Evolutionary conservation across 2,797 vertebrate species (phyloP).

Genomic region (Taeniopygia guttata): DNA sequence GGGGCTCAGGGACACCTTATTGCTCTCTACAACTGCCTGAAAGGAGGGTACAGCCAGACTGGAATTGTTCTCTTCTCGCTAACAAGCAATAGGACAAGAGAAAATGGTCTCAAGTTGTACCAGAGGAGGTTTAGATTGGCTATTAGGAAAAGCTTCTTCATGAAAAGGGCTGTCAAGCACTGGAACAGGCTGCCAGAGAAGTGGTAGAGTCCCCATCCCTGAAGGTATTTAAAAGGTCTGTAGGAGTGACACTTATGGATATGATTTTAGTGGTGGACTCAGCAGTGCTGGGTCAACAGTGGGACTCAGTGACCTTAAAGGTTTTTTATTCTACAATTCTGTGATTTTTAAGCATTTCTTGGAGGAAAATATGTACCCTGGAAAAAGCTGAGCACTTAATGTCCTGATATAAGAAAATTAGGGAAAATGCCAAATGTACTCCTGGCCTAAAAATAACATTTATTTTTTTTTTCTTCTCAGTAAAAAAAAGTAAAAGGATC

Average conservation of each 20-base stretch:
- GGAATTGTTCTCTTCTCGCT: background rate
- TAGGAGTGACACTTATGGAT: background rate
- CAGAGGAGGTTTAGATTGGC: background rate
- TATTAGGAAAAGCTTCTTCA: background rate
- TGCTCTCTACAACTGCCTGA: background rate
- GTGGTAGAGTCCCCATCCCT: no score
- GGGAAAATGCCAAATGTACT: background rate
- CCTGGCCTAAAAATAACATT: background rate
- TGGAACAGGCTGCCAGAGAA: background rate
- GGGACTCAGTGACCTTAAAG: background rate
- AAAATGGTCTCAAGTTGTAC: background rate
- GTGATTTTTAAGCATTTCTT: background rate
- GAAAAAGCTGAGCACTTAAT: background rate
- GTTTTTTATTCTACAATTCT: background rate
- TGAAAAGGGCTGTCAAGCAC: background rate
- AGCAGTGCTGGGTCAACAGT: background rate
- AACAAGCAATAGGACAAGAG: background rate
- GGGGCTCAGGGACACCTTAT: background rate
- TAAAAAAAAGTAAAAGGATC: background rate
- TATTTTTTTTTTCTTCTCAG: background rate
- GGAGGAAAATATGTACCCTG: background rate
- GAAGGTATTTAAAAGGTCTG: background rate
- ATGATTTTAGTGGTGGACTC: background rate
- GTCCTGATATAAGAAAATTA: background rate
- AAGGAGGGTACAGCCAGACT: background rate